phyloP scores from a whole-genome alignment of 1,140 invertebrate genomes.

The Drosophila novamexicana region DNA sequence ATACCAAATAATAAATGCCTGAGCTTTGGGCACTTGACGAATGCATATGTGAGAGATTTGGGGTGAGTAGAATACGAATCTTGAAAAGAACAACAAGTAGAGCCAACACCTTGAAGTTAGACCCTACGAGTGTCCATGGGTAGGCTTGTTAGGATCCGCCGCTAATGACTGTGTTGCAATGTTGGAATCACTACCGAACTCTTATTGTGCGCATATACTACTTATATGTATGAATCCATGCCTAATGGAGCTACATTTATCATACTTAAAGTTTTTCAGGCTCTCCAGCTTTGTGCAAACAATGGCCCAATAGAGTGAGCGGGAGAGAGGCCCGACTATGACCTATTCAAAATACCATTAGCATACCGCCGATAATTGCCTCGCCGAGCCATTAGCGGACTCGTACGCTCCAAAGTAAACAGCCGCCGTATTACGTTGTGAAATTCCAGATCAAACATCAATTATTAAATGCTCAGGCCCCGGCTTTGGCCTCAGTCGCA shows the following conservation, averaged over 20 bases:
- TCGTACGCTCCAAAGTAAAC: constrained; percentile 41
- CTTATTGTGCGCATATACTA: constrained; percentile 44
- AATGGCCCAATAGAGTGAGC: constrained; percentile 37
- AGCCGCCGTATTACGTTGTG: constrained; percentile 79
- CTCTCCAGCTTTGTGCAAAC: constrained; percentile 53
- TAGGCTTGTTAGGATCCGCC: constrained; percentile 45
- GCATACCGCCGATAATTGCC: constrained; percentile 75
- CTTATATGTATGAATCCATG: neutral
- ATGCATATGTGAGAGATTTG: neutral
- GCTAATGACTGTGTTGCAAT: constrained; percentile 74
- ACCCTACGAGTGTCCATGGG: constrained; percentile 4
- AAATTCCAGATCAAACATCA: constrained; percentile 58
- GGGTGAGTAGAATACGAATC: neutral
- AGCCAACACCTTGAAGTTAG: constrained; percentile 8
- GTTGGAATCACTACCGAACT: constrained; percentile 52
- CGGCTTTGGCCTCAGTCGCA: neutral
- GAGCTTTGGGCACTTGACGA: constrained; percentile 30
- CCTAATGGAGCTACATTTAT: constrained; percentile 75
- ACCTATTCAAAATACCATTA: constrained; percentile 76
- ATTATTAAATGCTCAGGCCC: constrained; percentile 25
- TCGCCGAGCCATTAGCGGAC: constrained; percentile 67
- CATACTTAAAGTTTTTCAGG: constrained; percentile 67
- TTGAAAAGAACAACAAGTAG: constrained; percentile 14
- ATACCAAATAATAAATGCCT: constrained; percentile 70
- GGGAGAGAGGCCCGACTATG: constrained; percentile 13